Evolutionary conservation across 1,140 invertebrate species (phyloP).

Genomic region (Episyrphus balteatus): DNA sequence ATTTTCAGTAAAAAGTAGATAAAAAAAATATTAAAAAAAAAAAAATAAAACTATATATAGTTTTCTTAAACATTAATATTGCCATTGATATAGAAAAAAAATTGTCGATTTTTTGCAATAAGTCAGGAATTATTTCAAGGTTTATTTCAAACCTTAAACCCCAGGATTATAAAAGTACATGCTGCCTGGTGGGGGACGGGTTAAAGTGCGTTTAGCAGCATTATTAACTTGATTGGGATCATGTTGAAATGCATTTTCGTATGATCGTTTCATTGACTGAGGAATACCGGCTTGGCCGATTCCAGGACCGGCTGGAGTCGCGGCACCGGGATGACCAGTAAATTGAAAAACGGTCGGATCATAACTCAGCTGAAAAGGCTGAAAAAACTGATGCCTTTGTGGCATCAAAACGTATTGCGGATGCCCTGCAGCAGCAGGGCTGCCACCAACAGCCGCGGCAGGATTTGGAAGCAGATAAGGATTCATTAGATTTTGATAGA

Average conservation of each 20-base stretch:
- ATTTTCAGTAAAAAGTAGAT: no score
- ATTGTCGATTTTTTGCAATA: no score
- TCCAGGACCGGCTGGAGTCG: conserved; percentile 1
- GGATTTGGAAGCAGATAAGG: conserved; percentile 18
- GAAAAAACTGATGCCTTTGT: conserved; percentile 19
- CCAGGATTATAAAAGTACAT: conserved; percentile 30
- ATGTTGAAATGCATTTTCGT: conserved; percentile 34
- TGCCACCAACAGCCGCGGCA: conserved; percentile 5
- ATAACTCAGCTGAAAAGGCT: conserved; percentile 28
- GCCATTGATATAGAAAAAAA: no score
- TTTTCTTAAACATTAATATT: no score
- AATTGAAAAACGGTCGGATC: conserved; percentile 19
- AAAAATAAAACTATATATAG: no score
- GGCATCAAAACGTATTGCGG: conserved; percentile 34
- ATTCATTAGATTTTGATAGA: conserved; percentile 27
- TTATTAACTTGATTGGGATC: conserved; percentile 20
- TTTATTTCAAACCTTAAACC: conserved; percentile 10
- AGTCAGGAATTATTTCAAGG: no score
- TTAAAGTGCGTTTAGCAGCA: conserved; percentile 26
- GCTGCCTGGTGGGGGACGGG: conserved; percentile 15
- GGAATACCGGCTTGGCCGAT: conserved; percentile 5
- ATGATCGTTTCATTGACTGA: conserved; percentile 32
- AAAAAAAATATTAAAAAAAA: no score
- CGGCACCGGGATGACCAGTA: conserved; percentile 6
- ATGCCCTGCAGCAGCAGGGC: conserved; percentile 8